These are phyloP conservation scores for Seladonia tumulorum DNA, from an alignment of 2,888 invertebrate genomes.

Conservation along the genomic window DNA sequence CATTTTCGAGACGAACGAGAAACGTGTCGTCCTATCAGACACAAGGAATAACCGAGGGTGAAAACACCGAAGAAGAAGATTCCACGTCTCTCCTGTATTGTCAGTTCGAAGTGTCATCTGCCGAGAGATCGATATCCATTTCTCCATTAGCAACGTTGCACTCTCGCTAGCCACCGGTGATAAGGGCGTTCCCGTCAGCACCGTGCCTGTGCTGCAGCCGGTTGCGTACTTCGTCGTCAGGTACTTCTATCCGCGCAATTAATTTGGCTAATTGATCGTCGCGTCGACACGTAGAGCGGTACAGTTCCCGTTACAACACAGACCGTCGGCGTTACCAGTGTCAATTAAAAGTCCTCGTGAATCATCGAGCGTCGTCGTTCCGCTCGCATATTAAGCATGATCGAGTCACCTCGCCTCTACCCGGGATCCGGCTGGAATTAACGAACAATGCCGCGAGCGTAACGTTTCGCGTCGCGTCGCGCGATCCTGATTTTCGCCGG, in stretches of 20 bases:
- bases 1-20: too few species aligned
- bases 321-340: constrained; percentile 32
- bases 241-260: constrained; percentile 48
- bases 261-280: constrained; percentile 54
- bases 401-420: constrained; percentile 5
- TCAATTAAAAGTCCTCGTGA: constrained; percentile 57
- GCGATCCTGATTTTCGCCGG: not conserved
- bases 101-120: not conserved
- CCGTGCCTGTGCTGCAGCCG: constrained; percentile 2
- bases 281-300: constrained; percentile 33
- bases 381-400: constrained; percentile 31
- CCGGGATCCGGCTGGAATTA: not conserved
- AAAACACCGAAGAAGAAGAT: not conserved
- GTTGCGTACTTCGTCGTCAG: constrained; percentile 40
- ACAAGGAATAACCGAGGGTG: not conserved
- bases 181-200: not conserved
- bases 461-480: not conserved
- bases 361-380: constrained; percentile 43
- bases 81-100: not conserved
- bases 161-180: not conserved
- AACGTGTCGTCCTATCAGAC: not conserved
- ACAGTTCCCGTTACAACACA: constrained; percentile 39
- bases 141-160: not conserved
- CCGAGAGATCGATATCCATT: not conserved
- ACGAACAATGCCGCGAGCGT: constrained; percentile 12